Percentiles rank a stretch among this genome's conserved stretches.
These are phyloP conservation scores for Simalia tracyae DNA, from an alignment of 2,797 vertebrate genomes.

Conservation along the genomic window DNA sequence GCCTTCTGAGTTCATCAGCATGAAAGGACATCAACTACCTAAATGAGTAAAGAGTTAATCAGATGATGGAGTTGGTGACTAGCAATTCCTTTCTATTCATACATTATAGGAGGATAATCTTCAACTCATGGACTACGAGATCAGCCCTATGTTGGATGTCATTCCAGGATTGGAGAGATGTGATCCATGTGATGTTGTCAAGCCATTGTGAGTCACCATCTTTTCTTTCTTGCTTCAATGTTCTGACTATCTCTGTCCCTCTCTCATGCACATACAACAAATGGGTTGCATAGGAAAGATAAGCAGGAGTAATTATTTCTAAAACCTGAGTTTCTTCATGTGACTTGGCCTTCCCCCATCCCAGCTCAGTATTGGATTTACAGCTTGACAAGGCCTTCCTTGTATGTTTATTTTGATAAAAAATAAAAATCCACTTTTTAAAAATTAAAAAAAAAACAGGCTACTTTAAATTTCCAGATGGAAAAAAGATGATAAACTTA, in stretches of 20 bases:
- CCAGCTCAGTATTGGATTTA: neutral
- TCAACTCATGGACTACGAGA: neutral
- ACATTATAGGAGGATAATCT: neutral
- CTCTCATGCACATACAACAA: neutral
- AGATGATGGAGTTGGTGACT: neutral
- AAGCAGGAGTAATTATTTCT: neutral
- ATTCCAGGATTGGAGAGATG: neutral
- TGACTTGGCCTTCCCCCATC: neutral
- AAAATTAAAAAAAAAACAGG: neutral
- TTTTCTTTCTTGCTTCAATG: neutral
- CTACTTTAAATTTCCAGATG: conserved; percentile 49
- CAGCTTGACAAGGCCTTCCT: neutral
- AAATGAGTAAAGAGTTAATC: neutral
- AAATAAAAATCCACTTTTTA: conserved; percentile 5
- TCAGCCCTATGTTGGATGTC: neutral
- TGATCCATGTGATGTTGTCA: neutral
- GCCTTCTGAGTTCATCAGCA: neutral
- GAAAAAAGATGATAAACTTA: conserved; percentile 59
- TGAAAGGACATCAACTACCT: neutral
- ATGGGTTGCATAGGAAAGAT: neutral
- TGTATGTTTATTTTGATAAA: conserved; percentile 31
- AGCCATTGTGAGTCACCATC: neutral
- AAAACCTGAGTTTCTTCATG: neutral
- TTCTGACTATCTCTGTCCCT: neutral
- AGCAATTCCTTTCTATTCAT: neutral